Percentiles rank a stretch among this genome's conserved stretches.
These are phyloP conservation scores for Papilio machaon DNA, from an alignment of 1,140 invertebrate genomes.

Conservation along the genomic window DNA sequence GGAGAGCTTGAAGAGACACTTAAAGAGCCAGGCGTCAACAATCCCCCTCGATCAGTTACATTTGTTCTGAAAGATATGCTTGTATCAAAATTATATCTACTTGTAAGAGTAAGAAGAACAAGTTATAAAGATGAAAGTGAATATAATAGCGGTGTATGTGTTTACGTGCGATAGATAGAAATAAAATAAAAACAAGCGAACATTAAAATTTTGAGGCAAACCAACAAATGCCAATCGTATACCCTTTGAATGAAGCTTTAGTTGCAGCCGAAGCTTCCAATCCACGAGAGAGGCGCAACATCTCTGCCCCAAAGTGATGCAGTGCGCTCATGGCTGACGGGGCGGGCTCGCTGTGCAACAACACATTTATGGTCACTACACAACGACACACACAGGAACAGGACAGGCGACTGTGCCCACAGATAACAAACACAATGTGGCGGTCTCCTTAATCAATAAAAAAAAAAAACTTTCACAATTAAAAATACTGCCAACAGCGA, in stretches of 20 bases:
- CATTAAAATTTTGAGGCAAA: slow-evolving; percentile 51
- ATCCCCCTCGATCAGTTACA: slow-evolving; percentile 68
- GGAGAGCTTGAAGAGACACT: slow-evolving; percentile 76
- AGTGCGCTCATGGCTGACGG: slow-evolving; percentile 91
- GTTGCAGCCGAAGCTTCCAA: slow-evolving; percentile 84
- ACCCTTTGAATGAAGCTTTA: slow-evolving; percentile 74
- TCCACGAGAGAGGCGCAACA: slow-evolving; percentile 90
- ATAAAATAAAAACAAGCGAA: neutral
- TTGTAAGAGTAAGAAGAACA: neutral
- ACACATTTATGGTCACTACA: slow-evolving; percentile 60
- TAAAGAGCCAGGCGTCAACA: slow-evolving; percentile 72
- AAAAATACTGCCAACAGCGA: neutral
- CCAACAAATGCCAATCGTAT: slow-evolving; percentile 69
- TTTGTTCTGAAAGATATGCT: slow-evolving; percentile 60
- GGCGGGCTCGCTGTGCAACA: slow-evolving; percentile 85
- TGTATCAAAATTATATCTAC: slow-evolving; percentile 16
- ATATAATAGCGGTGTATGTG: neutral
- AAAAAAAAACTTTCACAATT: neutral
- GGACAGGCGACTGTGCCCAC: slow-evolving; percentile 36
- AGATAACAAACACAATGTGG: slow-evolving; percentile 29
- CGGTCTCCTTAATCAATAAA: neutral
- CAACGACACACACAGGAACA: slow-evolving; percentile 50
- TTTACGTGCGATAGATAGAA: slow-evolving; percentile 5
- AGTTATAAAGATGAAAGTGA: neutral
- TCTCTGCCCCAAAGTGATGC: slow-evolving; percentile 91